Evolutionary conservation across 2,797 vertebrate species (phyloP), one percentile per base, ranked within the genome.

Genomic region (Capromys pilorides): DNA sequence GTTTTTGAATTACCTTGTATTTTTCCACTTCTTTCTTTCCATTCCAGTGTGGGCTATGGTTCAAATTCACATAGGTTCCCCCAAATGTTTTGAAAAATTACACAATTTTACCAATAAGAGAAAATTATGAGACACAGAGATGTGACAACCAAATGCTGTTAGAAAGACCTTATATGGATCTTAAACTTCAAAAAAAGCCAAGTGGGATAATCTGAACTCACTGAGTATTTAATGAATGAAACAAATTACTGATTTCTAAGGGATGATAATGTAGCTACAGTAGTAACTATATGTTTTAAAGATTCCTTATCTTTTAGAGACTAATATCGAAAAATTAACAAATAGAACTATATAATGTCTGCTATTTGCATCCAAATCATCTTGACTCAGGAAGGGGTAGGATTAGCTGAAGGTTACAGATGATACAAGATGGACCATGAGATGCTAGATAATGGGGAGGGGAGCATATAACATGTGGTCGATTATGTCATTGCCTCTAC

Each of bases 11-110:
- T 82, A 90, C 57, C 21, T 33, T 57, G 54, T 1, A 75, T 59
- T 78, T n/a, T 33, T 84, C n/a, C 12, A 94, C 6, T 1, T 39
- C 83, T 91, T 83, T 66, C 62, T 73, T 95, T 95, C 64, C 64
- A 41, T 78, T 91, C 45, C 86, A 92, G 61, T 45, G n/a, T 39
- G 75, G 8, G 33, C 31, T 91, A 62, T 73, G 13, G 21, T 59
- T 90, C 67, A 77, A 54, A 22, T 78, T 89, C 71, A 94, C 39
- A 91, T 45, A 94, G 54, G 33, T 62, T 31, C 36, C 66, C 87
- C 66, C 87, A 66, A 91, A 86, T 86, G 59, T n/a, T 91, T 89
- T 88, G 36, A 88, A 78, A 86, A 88, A 36, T 89, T 66, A 91
- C 13, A 16, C 57, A 86, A 94, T 78, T 24, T 33, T 93, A 89